Percentiles rank a stretch among this genome's conserved stretches.
These are phyloP conservation scores for Nasua narica DNA, from an alignment of 2,797 vertebrate genomes.

Conservation along the genomic window DNA sequence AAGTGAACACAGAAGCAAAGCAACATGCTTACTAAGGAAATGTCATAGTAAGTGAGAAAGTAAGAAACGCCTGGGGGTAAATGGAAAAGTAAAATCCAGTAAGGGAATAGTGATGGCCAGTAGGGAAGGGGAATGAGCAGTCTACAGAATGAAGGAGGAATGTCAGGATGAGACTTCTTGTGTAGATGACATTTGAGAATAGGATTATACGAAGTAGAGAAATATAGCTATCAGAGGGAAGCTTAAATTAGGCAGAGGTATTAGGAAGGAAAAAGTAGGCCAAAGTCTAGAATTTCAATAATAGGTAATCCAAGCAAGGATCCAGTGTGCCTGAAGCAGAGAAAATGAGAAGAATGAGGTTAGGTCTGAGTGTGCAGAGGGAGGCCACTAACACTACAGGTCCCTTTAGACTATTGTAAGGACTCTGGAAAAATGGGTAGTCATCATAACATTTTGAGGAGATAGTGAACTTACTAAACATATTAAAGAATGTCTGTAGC, in stretches of 20 bases:
- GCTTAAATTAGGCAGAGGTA: background rate
- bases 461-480: background rate
- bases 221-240: background rate
- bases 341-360: background rate
- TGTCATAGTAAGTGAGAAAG: background rate
- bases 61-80: background rate
- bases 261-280: background rate
- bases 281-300: background rate
- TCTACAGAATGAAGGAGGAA: background rate
- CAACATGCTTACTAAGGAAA: background rate
- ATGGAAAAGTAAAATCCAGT: background rate
- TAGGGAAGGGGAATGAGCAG: background rate
- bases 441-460: background rate
- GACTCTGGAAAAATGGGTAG: background rate
- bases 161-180: background rate
- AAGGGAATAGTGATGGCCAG: background rate
- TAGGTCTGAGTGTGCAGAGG: background rate
- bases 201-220: background rate
- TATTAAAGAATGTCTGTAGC: background rate
- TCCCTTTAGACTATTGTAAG: background rate
- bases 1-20: background rate
- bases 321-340: background rate
- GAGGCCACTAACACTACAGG: background rate
- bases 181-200: background rate
- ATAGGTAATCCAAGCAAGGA: background rate